Conservation (phyloP, 1,140 invertebrate species). For the Portunus trituberculatus region DNA sequence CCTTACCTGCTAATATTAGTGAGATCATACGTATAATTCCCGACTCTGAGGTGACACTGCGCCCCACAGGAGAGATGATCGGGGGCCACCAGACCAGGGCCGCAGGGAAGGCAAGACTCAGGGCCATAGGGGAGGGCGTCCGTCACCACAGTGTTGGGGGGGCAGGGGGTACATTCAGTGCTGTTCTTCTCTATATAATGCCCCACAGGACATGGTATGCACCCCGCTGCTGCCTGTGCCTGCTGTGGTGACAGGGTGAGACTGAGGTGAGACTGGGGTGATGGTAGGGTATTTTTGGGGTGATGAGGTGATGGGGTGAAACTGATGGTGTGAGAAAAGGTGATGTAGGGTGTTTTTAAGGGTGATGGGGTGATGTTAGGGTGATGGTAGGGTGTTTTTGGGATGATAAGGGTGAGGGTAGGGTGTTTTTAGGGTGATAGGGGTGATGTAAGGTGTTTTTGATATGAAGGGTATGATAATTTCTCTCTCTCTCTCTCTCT, state of each 20-base stretch:
- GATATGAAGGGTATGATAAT: no score
- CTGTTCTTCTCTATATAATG: constrained; percentile 80
- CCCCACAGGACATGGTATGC: constrained; percentile 83
- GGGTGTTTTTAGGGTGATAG: no score
- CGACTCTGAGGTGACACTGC: constrained; percentile 80
- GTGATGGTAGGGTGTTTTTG: no score
- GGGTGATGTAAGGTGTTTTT: no score
- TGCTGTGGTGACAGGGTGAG: constrained; percentile 44
- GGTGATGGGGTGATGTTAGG: no score
- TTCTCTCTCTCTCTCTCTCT: no score
- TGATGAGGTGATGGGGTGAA: no score
- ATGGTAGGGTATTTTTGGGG: no score
- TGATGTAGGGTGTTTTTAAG: no score
- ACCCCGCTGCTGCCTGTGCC: constrained; percentile 79
- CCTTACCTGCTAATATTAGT: constrained; percentile 80
- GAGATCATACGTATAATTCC: constrained; percentile 81
- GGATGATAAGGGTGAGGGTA: no score
- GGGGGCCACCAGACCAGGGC: constrained; percentile 80
- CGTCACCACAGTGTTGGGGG: constrained; percentile 82
- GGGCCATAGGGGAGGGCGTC: constrained; percentile 81
- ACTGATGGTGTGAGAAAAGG: no score
- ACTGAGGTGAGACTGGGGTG: neutral
- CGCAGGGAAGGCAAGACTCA: constrained; percentile 83
- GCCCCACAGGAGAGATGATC: constrained; percentile 80
- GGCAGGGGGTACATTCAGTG: constrained; percentile 81